phyloP scores from a whole-genome alignment of 2,797 vertebrate genomes.

The Neoniphon sammara region DNA sequence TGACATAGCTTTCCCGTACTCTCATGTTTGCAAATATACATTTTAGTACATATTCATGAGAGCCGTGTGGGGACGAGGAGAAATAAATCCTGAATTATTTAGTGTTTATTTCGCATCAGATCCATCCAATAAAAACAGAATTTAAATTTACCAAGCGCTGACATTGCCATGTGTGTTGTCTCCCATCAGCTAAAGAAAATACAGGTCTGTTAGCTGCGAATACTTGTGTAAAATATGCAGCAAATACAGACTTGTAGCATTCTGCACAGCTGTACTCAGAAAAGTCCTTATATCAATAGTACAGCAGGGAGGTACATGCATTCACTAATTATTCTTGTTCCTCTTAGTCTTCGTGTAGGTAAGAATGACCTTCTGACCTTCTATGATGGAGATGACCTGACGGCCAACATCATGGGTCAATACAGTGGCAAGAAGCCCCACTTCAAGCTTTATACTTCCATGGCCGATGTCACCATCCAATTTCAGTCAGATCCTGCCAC shows the following conservation, averaged over 20 bases:
- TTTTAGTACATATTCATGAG: slow-evolving; percentile 69
- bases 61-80: slow-evolving; percentile 26
- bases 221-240: neutral
- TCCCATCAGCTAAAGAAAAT: slow-evolving; percentile 40
- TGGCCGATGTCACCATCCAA: slow-evolving; percentile 94
- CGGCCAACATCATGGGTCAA: slow-evolving; percentile 94
- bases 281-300: neutral
- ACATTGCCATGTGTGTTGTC: slow-evolving; percentile 44
- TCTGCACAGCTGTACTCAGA: neutral
- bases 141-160: slow-evolving; percentile 64
- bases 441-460: slow-evolving; percentile 95
- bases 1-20: neutral
- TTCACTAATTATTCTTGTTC: neutral
- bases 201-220: slow-evolving; percentile 4
- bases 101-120: slow-evolving; percentile 79
- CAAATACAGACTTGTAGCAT: neutral
- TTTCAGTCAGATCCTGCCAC: slow-evolving; percentile 96
- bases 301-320: neutral
- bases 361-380: slow-evolving; percentile 93
- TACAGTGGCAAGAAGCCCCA: slow-evolving; percentile 88
- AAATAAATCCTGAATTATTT: slow-evolving; percentile 79
- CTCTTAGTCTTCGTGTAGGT: slow-evolving; percentile 87
- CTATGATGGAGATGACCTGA: slow-evolving; percentile 96
- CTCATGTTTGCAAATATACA: slow-evolving; percentile 42
- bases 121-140: slow-evolving; percentile 73